Evolutionary conservation across 2,797 vertebrate genomes (phyloP), one percentile per base, ranked within the genome.

Genomic region (Acanthurus lineatus): DNA sequence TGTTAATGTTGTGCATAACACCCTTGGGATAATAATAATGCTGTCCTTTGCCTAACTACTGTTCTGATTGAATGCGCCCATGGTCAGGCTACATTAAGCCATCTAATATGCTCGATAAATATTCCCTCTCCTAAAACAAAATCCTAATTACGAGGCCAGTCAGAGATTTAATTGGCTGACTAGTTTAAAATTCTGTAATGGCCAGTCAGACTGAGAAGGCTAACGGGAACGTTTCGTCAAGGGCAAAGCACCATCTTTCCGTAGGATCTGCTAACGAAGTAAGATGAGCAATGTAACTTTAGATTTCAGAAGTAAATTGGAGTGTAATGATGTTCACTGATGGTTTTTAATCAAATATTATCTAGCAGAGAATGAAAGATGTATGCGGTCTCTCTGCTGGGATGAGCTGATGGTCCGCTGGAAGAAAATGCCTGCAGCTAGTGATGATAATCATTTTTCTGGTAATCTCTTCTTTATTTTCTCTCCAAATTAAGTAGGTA

Each of bases 81-180:
- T 32, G 11, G 81, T 78, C 79, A 86, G 69, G 86, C 82, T 69
- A 85, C 79, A 84, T 89, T 86, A 87, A 73, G 47, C 61, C 63
- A 38, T 64, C 68, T 88, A 89, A 84, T 84, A 78, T 44, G n/a
- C 78, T 76, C 2, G 6, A 65, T 83, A 56, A 60, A 79, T 76
- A 75, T 82, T 67, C 58, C 45, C 25, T 61, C 63, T 82, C 28
- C 60, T 70, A 69, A 81, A 84, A 80, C 70, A 72, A 69, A 86
- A 73, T 25, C 28, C 42, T 84, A 66, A 88, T 90, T 82, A 83
- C 52, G 48, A 83, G 44, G 76, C 53, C 52, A 83, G 84, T 83
- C 42, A 73, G 19, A 77, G 61, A 66, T 84, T 65, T 80, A 75
- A 77, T 84, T 83, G 76, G 61, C 63, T 54, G 69, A 60, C 59